These are phyloP conservation scores for Erpetoichthys calabaricus DNA, from an alignment of 2,797 vertebrate genomes.

Conservation along the genomic window DNA sequence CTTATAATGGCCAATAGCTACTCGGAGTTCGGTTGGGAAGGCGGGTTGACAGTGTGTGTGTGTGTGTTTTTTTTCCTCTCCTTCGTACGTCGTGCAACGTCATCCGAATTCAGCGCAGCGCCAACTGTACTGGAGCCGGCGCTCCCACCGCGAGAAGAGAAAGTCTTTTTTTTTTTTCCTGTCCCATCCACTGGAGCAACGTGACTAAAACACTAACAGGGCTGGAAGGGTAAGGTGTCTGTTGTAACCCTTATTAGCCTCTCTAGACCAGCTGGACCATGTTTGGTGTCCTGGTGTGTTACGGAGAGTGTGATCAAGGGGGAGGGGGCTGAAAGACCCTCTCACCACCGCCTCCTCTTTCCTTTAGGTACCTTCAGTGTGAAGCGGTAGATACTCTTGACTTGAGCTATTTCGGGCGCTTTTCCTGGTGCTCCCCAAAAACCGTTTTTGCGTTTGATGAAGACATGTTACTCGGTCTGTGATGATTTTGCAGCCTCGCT, in stretches of 20 bases:
- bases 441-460: too few species aligned
- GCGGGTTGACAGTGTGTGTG: constrained; percentile 6
- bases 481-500: too few species aligned
- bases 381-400: too few species aligned
- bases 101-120: constrained; percentile 31
- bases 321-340: constrained; percentile 3
- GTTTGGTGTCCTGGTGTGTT: neutral
- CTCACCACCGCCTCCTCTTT: neutral
- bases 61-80: constrained; percentile 23
- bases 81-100: constrained; percentile 20
- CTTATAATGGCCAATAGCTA: too few species aligned
- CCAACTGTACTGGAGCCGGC: constrained; percentile 17
- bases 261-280: neutral
- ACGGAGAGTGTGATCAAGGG: neutral
- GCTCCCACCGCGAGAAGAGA: constrained; percentile 17
- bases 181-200: constrained; percentile 15
- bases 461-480: too few species aligned
- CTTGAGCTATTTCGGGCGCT: too few species aligned
- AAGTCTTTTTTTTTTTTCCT: constrained; percentile 15
- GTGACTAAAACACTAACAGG: constrained; percentile 11
- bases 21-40: too few species aligned
- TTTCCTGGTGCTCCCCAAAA: too few species aligned
- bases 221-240: constrained; percentile 21
- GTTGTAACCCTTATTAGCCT: constrained; percentile 4
- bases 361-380: neutral